Percentiles rank a stretch among this genome's conserved stretches.
These are phyloP conservation scores for Lagopus leucura DNA, from an alignment of 2,113 vertebrate genomes.

Conservation along the genomic window DNA sequence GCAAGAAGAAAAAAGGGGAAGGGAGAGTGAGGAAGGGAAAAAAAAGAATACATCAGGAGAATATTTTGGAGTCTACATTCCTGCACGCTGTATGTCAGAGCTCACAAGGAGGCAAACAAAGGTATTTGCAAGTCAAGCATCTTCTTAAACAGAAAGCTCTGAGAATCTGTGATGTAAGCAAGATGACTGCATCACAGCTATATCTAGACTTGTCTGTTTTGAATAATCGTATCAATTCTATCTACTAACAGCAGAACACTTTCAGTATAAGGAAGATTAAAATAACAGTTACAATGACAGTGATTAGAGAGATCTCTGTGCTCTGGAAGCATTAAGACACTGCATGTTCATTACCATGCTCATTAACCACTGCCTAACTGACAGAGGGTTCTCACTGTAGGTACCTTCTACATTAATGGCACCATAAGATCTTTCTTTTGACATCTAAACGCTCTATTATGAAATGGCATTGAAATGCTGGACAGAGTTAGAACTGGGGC, in stretches of 20 bases:
- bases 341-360: conserved; percentile 27
- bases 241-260: not conserved
- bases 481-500: conserved; percentile 30
- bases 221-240: not conserved
- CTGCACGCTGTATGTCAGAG: not conserved
- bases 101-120: not conserved
- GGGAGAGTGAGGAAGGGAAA: not conserved
- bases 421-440: not conserved
- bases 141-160: not conserved
- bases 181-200: not conserved
- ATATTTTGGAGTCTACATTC: not conserved
- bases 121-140: not conserved
- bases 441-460: not conserved
- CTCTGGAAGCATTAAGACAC: conserved; percentile 43
- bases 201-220: not conserved
- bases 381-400: not conserved
- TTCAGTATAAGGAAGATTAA: not conserved
- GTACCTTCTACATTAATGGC: not conserved
- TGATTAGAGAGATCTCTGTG: conserved; percentile 23
- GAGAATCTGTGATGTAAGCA: not conserved
- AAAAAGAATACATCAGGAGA: not conserved
- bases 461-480: conserved; percentile 43
- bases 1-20: not conserved
- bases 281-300: conserved; percentile 37
- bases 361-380: conserved; percentile 8